These are phyloP conservation scores for Eupithecia tripunctaria DNA, from an alignment of 2,888 invertebrate genomes.

Conservation along the genomic window DNA sequence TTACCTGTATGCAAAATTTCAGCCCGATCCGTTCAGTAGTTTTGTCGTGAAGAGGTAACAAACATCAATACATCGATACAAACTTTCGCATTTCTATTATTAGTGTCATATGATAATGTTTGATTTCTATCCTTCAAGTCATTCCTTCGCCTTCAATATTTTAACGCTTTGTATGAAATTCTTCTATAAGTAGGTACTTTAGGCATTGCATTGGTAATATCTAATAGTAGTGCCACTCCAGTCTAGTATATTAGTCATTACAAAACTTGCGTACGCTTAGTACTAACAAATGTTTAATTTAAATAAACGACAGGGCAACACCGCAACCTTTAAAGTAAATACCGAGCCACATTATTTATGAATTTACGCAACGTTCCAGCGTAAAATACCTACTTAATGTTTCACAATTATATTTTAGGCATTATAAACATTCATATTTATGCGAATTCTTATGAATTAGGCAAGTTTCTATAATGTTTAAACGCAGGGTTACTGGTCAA, in stretches of 20 bases:
- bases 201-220: not conserved
- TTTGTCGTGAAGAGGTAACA: no score
- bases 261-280: not conserved
- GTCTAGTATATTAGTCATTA: not conserved
- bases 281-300: not conserved
- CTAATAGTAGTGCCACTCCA: not conserved
- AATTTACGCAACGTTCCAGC: conserved; percentile 8
- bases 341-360: conserved; percentile 3
- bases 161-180: not conserved
- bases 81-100: no score
- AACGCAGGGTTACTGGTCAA: not conserved
- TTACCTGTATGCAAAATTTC: no score
- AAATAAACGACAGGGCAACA: not conserved
- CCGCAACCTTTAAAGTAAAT: conserved; percentile 4
- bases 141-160: not conserved
- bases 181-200: no score
- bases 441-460: conserved; percentile 16
- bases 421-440: conserved; percentile 11
- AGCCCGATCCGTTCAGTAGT: no score
- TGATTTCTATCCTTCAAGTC: no score
- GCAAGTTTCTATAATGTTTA: conserved; percentile 2
- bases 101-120: no score
- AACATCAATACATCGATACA: no score
- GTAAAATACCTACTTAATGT: conserved; percentile 5
- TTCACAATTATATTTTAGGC: conserved; percentile 13